Evolutionary conservation across 2,113 vertebrate species (phyloP).

Genomic region (Furnarius figulus): DNA sequence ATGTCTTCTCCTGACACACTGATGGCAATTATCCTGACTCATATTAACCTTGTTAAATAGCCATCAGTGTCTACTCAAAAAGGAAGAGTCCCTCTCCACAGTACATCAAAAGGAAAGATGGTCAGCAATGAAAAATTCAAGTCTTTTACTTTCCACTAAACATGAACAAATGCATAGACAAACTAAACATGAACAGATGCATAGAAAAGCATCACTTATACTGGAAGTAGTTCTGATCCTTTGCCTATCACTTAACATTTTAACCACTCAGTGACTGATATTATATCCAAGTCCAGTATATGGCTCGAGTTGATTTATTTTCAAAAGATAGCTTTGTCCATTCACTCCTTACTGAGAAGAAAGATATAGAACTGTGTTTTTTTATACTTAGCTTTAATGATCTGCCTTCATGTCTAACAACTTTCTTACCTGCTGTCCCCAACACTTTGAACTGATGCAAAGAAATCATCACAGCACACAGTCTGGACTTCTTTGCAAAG

Average conservation of each 20-base stretch:
- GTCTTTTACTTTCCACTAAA: not conserved
- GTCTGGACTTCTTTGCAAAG: not conserved
- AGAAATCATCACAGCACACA: not conserved
- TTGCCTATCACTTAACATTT: not conserved
- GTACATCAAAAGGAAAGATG: not conserved
- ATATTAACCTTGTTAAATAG: not conserved
- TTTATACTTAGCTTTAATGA: not conserved
- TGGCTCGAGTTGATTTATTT: not conserved
- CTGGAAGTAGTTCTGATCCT: not conserved
- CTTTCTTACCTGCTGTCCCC: not conserved
- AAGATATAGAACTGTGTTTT: not conserved
- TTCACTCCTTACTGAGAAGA: not conserved
- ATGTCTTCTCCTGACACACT: not conserved
- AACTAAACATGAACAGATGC: not conserved
- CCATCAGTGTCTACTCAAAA: not conserved
- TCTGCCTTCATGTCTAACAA: not conserved
- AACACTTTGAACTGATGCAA: not conserved
- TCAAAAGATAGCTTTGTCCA: not conserved
- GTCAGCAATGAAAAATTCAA: not conserved
- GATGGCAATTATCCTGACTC: not conserved
- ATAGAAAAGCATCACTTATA: not conserved
- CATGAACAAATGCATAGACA: not conserved
- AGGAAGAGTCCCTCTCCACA: not conserved
- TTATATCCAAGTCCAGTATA: not conserved
- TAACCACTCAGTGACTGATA: not conserved